Conservation (phyloP, 2,797 vertebrate genomes). For the Phrynocephalus guinanensis region DNA sequence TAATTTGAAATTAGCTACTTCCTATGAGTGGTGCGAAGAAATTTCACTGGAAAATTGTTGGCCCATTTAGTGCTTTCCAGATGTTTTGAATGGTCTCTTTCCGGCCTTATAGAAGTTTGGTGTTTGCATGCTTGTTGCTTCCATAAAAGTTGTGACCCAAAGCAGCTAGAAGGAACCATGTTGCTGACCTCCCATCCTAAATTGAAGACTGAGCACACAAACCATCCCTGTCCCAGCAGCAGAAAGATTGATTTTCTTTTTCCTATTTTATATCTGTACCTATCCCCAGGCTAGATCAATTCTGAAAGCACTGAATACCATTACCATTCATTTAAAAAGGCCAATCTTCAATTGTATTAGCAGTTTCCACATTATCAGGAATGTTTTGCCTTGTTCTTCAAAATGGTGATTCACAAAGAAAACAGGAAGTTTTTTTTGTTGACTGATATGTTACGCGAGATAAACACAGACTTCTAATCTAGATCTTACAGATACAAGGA, state of each 20-base stretch:
- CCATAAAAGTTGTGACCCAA: background rate
- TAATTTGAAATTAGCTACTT: background rate
- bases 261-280: constrained; percentile 28
- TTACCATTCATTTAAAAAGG: constrained; percentile 30
- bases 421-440: constrained; percentile 51
- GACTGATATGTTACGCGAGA: constrained; percentile 52
- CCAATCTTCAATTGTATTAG: constrained; percentile 51
- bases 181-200: background rate
- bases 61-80: no score
- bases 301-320: constrained; percentile 35
- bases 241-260: background rate
- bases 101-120: no score
- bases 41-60: background rate
- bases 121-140: no score
- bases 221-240: background rate
- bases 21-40: background rate
- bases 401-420: constrained; percentile 21
- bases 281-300: constrained; percentile 36
- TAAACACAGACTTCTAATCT: constrained; percentile 37
- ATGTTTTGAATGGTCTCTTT: no score
- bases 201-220: background rate
- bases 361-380: constrained; percentile 57
- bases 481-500: constrained; percentile 12
- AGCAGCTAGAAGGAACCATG: background rate
- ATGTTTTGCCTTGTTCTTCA: constrained; percentile 29